phyloP scores from a whole-genome alignment of 1,140 invertebrate species.

The Drosophila mojavensis region DNA sequence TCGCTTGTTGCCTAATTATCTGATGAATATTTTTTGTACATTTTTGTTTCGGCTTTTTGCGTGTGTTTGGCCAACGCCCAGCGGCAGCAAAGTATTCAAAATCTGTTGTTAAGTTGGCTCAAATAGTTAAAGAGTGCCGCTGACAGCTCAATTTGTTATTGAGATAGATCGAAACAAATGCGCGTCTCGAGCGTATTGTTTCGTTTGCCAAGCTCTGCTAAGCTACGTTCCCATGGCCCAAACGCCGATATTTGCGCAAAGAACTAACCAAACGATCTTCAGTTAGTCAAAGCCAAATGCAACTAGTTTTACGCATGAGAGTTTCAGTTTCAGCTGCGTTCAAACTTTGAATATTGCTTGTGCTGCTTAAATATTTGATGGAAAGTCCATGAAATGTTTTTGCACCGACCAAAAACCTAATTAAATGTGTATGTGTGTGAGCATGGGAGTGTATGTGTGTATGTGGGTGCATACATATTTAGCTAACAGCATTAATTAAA shows the following conservation, averaged over 20 bases:
- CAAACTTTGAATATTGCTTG: conserved; percentile 13
- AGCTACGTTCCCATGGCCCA: conserved; percentile 14
- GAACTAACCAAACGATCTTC: conserved; percentile 22
- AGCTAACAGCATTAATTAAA: conserved; percentile 47
- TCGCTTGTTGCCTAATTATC: conserved; percentile 41
- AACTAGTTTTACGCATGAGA: conserved; percentile 71
- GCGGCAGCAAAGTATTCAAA: conserved; percentile 17
- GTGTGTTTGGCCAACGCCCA: conserved; percentile 39
- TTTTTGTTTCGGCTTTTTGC: conserved; percentile 8
- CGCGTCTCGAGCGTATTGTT: conserved; percentile 47
- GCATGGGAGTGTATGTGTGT: background rate
- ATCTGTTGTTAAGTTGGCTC: conserved; percentile 25
- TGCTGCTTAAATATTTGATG: conserved; percentile 55
- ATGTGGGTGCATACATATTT: conserved; percentile 20
- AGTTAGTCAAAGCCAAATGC: background rate
- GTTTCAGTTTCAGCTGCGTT: conserved; percentile 1
- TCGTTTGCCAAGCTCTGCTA: conserved; percentile 32
- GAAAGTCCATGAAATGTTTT: conserved; percentile 51
- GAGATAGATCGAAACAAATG: conserved; percentile 29
- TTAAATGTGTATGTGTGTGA: conserved; percentile 25
- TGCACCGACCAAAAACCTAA: conserved; percentile 24
- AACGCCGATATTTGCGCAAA: conserved; percentile 32
- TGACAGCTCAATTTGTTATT: conserved; percentile 77
- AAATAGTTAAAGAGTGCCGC: conserved; percentile 38
- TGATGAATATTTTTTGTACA: background rate